A percentile compares a stretch with the other conserved stretches of the same genome.
phyloP scores from a whole-genome alignment of 2,888 invertebrate genomes.

The Agonopterix heracliana region DNA sequence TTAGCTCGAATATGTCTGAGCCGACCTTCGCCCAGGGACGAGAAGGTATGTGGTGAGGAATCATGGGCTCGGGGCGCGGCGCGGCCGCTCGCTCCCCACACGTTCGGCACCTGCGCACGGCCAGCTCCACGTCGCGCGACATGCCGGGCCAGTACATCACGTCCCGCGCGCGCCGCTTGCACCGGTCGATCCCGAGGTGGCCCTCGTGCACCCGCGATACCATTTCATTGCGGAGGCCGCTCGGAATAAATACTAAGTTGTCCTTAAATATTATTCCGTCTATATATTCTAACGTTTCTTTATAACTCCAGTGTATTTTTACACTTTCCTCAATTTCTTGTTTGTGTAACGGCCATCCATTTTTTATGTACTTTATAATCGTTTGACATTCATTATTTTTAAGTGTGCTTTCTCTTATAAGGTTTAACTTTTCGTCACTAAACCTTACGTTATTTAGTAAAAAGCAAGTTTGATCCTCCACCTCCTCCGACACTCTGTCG shows the following conservation, averaged over 20 bases:
- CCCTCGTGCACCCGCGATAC: slow-evolving; percentile 7
- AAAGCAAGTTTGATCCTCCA: slow-evolving; percentile 5
- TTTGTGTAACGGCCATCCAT: slow-evolving; percentile 23
- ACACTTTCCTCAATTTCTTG: slow-evolving; percentile 6
- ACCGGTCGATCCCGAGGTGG: not conserved
- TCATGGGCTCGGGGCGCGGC: slow-evolving; percentile 7
- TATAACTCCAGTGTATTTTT: slow-evolving; percentile 8
- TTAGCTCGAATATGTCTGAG: not conserved
- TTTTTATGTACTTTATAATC: slow-evolving; percentile 12
- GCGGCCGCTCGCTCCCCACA: slow-evolving; percentile 6
- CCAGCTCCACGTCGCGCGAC: slow-evolving; percentile 17
- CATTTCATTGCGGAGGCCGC: slow-evolving; percentile 12
- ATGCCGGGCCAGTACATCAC: slow-evolving; percentile 29
- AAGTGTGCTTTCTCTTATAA: not conserved
- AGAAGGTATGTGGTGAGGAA: not conserved
- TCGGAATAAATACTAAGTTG: slow-evolving; percentile 2
- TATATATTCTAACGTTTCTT: not conserved
- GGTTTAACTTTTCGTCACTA: not conserved
- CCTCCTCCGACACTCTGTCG: slow-evolving; percentile 11
- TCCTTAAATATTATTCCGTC: not conserved
- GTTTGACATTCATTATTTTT: slow-evolving; percentile 7
- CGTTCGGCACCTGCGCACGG: slow-evolving; percentile 16
- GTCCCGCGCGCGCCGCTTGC: slow-evolving; percentile 10
- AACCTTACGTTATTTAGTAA: slow-evolving; percentile 3
- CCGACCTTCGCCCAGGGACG: not conserved